These are phyloP conservation scores for Philaethria dido DNA, from an alignment of 2,888 invertebrate species.

Conservation along the genomic window DNA sequence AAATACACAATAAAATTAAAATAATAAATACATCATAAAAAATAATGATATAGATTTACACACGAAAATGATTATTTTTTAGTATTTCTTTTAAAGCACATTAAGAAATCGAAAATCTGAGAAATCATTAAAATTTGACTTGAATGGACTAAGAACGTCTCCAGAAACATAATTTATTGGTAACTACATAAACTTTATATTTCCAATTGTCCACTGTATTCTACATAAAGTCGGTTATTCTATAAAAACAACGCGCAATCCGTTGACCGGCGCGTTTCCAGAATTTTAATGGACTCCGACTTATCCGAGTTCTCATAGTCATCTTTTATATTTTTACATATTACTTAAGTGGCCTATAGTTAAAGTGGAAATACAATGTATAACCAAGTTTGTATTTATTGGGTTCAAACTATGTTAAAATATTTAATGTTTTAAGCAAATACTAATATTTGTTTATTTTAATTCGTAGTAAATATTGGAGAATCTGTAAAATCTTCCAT, in stretches of 20 bases:
- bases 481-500: too few relatives aligned
- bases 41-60: too few relatives aligned
- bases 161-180: slow-evolving; percentile 16
- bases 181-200: slow-evolving; percentile 1
- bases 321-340: slow-evolving; percentile 15
- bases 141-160: slow-evolving; percentile 8
- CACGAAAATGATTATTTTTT: background rate
- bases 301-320: slow-evolving; percentile 47
- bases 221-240: slow-evolving; percentile 23
- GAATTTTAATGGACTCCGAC: slow-evolving; percentile 51
- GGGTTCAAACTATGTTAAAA: too few relatives aligned
- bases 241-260: slow-evolving; percentile 25
- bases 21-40: too few relatives aligned
- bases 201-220: slow-evolving; percentile 7
- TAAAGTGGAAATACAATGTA: background rate
- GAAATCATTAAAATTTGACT: slow-evolving; percentile 30
- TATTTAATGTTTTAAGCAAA: too few relatives aligned
- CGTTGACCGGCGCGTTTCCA: slow-evolving; percentile 35
- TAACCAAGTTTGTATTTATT: background rate
- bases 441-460: too few relatives aligned
- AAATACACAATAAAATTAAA: too few relatives aligned
- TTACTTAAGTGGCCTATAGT: background rate
- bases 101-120: slow-evolving; percentile 17
- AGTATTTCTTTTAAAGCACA: slow-evolving; percentile 10
- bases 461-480: too few relatives aligned